Evolutionary conservation across 1,140 invertebrate genomes (phyloP).

Genomic region (Scaptomyza hsui): DNA sequence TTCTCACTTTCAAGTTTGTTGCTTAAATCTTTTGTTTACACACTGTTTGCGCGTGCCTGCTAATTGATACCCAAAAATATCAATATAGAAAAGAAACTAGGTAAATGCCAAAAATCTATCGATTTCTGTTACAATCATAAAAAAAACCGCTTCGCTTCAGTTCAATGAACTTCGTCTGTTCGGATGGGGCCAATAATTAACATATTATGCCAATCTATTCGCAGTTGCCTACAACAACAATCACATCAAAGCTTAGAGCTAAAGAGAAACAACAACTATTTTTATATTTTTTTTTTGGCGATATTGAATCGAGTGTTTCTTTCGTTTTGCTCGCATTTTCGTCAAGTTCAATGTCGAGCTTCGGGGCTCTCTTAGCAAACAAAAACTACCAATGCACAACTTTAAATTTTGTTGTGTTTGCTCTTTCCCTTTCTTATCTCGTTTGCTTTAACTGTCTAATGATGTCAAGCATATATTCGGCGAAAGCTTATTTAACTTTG

Average conservation of each 20-base stretch:
- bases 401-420: not conserved
- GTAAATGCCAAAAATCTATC: too few species aligned
- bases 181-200: conserved; percentile 36
- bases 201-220: conserved; percentile 55
- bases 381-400: not conserved
- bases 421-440: not conserved
- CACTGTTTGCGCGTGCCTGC: not conserved
- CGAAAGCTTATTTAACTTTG: conserved; percentile 14
- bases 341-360: conserved; percentile 73
- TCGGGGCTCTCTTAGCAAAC: not conserved
- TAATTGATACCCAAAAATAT: not conserved
- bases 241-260: too few species aligned
- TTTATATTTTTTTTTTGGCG: conserved; percentile 4
- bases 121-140: not conserved
- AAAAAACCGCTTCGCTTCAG: conserved; percentile 7
- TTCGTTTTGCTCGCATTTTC: conserved; percentile 41
- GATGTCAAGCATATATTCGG: not conserved
- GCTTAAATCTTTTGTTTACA: not conserved
- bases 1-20: not conserved
- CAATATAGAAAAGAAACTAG: too few species aligned
- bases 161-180: conserved; percentile 40
- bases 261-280: conserved; percentile 5
- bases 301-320: conserved; percentile 14
- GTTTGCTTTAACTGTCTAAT: not conserved
- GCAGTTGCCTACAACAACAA: not conserved